Percentiles rank a stretch among this genome's conserved stretches.
Conservation (phyloP, 2,797 vertebrate genomes). For the Aselliscus stoliczkanus region DNA sequence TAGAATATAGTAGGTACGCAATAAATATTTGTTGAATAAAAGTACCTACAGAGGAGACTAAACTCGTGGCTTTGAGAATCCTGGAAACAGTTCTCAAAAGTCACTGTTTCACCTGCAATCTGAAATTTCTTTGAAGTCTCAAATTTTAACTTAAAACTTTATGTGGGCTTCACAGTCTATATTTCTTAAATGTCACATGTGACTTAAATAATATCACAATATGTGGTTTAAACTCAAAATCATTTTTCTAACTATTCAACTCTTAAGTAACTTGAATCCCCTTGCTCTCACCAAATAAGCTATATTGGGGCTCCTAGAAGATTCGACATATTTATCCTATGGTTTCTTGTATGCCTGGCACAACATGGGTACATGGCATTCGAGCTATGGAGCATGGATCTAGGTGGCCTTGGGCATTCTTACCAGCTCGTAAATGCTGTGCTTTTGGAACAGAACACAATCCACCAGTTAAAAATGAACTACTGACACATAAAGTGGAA, state of each 20-base stretch:
- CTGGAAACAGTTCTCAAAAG: background rate
- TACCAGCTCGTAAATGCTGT: background rate
- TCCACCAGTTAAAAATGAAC: background rate
- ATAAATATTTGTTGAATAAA: background rate
- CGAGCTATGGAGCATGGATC: background rate
- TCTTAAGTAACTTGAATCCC: background rate
- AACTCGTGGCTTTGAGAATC: background rate
- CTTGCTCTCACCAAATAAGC: background rate
- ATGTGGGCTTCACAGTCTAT: background rate
- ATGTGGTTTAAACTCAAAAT: background rate
- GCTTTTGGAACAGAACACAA: background rate
- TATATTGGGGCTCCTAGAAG: background rate
- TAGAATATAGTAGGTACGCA: background rate
- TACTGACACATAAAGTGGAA: background rate
- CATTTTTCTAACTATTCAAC: background rate
- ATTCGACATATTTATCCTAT: background rate
- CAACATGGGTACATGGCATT: background rate
- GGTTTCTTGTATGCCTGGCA: background rate
- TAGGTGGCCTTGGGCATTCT: background rate
- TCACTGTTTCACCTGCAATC: background rate
- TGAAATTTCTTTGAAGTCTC: background rate
- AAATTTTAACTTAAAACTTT: background rate
- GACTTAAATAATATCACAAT: background rate
- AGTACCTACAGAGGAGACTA: background rate
- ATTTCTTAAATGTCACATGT: background rate